phyloP scores from a whole-genome alignment of 2,113 vertebrate species.

The Esox niger region DNA sequence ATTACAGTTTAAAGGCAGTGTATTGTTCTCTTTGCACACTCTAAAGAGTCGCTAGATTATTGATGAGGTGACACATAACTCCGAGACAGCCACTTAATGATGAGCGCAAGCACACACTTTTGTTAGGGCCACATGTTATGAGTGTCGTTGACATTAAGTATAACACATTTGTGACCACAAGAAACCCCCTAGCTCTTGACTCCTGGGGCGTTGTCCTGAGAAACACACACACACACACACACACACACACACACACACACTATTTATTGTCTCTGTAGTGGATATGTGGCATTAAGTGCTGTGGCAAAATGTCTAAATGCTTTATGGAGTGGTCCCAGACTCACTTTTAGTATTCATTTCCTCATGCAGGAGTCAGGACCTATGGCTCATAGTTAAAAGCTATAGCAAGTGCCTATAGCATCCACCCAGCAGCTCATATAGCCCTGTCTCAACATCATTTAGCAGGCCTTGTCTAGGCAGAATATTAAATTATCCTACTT shows the following conservation, averaged over 20 bases:
- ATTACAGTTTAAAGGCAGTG: conserved; percentile 23
- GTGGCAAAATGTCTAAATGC: conserved; percentile 1
- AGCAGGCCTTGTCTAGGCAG: neutral
- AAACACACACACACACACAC: no score
- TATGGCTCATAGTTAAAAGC: neutral
- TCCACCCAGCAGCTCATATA: neutral
- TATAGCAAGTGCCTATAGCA: neutral
- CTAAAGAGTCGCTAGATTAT: conserved; percentile 40
- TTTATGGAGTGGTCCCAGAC: conserved; percentile 16
- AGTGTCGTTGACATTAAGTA: conserved; percentile 28
- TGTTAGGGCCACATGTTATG: conserved; percentile 4
- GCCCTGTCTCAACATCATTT: neutral
- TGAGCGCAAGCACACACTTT: conserved; percentile 7
- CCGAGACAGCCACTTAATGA: conserved; percentile 16
- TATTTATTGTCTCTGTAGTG: conserved; percentile 12
- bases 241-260: no score
- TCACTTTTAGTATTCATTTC: neutral
- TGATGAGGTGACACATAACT: conserved; percentile 41
- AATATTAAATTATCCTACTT: no score
- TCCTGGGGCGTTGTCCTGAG: neutral
- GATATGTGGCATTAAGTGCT: neutral
- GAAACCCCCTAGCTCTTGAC: conserved; percentile 5
- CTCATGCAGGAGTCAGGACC: neutral
- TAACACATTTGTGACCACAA: conserved; percentile 27
- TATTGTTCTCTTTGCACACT: conserved; percentile 17